Evolutionary conservation across 2,113 vertebrate genomes (phyloP).

Genomic region (Nothocercus julius): DNA sequence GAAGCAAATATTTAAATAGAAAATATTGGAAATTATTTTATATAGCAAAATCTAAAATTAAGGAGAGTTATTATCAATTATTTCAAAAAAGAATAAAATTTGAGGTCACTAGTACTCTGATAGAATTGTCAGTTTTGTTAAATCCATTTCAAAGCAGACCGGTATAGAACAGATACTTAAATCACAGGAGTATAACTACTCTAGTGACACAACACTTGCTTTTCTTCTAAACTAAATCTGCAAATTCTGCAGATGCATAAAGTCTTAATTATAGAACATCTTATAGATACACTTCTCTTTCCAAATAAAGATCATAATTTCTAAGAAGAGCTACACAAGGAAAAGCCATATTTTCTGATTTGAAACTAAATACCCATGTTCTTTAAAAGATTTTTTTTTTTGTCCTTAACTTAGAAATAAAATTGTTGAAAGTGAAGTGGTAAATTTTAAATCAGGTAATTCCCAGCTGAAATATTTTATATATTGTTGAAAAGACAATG

Average conservation of each 20-base stretch:
- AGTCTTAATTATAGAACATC: background rate
- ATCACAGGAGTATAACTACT: background rate
- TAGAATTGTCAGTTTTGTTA: background rate
- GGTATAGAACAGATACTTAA: background rate
- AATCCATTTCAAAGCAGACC: background rate
- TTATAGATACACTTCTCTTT: background rate
- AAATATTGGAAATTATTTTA: background rate
- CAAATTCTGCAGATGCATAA: background rate
- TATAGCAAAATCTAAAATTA: background rate
- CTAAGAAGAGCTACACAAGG: background rate
- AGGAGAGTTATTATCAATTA: background rate
- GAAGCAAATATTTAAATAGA: background rate
- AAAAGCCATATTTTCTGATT: background rate
- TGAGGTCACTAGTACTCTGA: background rate
- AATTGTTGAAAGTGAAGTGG: background rate
- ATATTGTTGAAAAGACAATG: background rate
- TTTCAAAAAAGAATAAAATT: background rate
- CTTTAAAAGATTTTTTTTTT: background rate
- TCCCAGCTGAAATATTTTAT: background rate
- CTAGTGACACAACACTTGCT: background rate
- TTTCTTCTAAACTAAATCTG: background rate
- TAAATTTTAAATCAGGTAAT: background rate
- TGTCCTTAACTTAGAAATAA: background rate
- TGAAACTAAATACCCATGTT: background rate
- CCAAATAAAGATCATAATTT: background rate